Conservation (phyloP, 2,888 invertebrate genomes). For the Dasysyrphus albostriatus region DNA sequence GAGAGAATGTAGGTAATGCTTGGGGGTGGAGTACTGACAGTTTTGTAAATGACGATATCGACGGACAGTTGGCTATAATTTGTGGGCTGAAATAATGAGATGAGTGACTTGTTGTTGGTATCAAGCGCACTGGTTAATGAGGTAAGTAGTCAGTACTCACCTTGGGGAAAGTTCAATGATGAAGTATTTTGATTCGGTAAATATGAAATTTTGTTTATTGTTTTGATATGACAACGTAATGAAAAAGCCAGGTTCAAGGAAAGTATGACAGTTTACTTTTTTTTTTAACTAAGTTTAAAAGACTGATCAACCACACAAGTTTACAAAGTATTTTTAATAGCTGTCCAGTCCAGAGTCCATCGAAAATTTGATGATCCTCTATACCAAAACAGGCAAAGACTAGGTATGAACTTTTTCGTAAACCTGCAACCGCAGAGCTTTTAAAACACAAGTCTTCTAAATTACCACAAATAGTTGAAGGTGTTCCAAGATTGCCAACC, state of each 20-base stretch:
- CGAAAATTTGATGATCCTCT: no score
- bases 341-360: no score
- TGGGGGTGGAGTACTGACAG: slow-evolving; percentile 11
- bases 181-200: neutral
- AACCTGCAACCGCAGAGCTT: no score
- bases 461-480: no score
- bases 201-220: neutral
- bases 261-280: neutral
- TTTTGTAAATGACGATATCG: slow-evolving; percentile 6
- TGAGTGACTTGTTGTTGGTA: slow-evolving; percentile 23
- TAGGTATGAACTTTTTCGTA: no score
- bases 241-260: neutral
- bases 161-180: slow-evolving; percentile 8
- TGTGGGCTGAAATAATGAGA: slow-evolving; percentile 55
- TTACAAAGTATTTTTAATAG: no score
- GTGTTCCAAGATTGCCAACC: no score
- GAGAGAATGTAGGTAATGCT: neutral
- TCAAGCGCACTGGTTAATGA: slow-evolving; percentile 44
- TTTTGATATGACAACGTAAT: neutral
- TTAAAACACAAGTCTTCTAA: no score
- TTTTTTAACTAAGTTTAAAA: no score
- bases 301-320: no score
- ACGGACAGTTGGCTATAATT: slow-evolving; percentile 31
- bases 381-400: no score
- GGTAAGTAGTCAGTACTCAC: slow-evolving; percentile 25